These are phyloP conservation scores for Drosophila neocordata DNA, from an alignment of 1,140 invertebrate species.

Conservation along the genomic window DNA sequence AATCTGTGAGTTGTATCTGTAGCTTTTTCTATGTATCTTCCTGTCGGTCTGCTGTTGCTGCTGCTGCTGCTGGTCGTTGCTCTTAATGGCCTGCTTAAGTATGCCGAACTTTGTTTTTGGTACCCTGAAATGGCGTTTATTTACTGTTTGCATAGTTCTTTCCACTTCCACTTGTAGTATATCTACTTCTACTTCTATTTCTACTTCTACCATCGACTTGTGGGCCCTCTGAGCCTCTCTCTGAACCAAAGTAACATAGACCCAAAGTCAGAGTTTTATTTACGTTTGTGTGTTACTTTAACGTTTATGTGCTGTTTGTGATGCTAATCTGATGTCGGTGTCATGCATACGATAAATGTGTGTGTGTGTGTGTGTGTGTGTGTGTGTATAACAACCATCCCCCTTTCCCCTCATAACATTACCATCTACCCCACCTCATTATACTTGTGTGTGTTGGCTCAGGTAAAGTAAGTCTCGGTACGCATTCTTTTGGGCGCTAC, in stretches of 20 bases:
- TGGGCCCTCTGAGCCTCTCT: background rate
- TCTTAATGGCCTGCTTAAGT: slow-evolving; percentile 55
- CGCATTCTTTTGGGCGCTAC: slow-evolving; percentile 47
- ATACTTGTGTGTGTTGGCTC: slow-evolving; percentile 10
- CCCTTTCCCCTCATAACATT: too few species aligned
- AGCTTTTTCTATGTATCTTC: slow-evolving; percentile 20
- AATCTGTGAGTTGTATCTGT: too few species aligned
- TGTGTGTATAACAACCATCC: slow-evolving; percentile 6
- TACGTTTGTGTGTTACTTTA: slow-evolving; percentile 70
- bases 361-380: slow-evolving; percentile 37
- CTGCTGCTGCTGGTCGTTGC: slow-evolving; percentile 60
- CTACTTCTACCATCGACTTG: slow-evolving; percentile 16
- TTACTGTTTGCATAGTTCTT: slow-evolving; percentile 70
- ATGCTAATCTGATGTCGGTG: slow-evolving; percentile 76
- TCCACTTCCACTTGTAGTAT: background rate
- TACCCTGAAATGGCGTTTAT: slow-evolving; percentile 43
- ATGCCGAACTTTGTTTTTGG: slow-evolving; percentile 59
- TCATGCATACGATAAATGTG: slow-evolving; percentile 76
- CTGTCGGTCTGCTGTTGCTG: slow-evolving; percentile 24
- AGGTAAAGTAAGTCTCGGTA: slow-evolving; percentile 10
- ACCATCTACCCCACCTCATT: too few species aligned
- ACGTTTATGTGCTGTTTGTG: slow-evolving; percentile 80
- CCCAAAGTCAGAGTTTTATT: slow-evolving; percentile 10
- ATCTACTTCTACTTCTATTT: too few species aligned
- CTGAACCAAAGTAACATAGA: background rate